Evolutionary conservation across 2,113 vertebrate species (phyloP).

Genomic region (Strix aluco): DNA sequence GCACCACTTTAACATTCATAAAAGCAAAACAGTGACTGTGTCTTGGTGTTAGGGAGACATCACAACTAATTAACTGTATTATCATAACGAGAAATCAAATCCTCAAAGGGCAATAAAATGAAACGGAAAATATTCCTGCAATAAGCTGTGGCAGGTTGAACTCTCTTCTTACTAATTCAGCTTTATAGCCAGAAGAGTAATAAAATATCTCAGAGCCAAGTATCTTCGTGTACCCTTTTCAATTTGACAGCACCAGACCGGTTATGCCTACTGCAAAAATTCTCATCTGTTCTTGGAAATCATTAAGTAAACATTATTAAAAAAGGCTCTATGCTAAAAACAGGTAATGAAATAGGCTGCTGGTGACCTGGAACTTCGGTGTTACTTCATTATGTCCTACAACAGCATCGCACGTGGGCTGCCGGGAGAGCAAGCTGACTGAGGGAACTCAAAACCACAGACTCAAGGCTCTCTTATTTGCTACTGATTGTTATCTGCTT

Average conservation of each 20-base stretch:
- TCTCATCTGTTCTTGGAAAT: constrained; percentile 40
- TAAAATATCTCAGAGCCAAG: background rate
- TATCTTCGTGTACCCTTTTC: background rate
- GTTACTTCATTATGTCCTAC: background rate
- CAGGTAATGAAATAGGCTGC: background rate
- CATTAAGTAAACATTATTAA: background rate
- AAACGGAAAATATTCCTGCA: constrained; percentile 10
- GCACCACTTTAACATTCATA: background rate
- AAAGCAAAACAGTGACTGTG: background rate
- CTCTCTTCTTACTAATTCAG: background rate
- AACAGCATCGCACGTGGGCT: background rate
- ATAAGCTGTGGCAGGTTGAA: constrained; percentile 10
- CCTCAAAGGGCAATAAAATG: background rate
- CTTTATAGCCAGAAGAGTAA: constrained; percentile 32
- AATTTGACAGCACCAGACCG: constrained; percentile 30
- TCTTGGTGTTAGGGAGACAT: background rate
- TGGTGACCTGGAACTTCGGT: background rate
- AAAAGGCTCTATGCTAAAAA: background rate
- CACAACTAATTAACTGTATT: constrained; percentile 26
- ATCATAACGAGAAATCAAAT: constrained; percentile 1
- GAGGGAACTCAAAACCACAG: background rate
- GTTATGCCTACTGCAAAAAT: constrained; percentile 37
- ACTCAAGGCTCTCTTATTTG: background rate
- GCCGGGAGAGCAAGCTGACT: background rate
- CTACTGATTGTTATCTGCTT: background rate